phyloP scores from a whole-genome alignment of 2,113 vertebrate genomes.

The Xenus cinereus region DNA sequence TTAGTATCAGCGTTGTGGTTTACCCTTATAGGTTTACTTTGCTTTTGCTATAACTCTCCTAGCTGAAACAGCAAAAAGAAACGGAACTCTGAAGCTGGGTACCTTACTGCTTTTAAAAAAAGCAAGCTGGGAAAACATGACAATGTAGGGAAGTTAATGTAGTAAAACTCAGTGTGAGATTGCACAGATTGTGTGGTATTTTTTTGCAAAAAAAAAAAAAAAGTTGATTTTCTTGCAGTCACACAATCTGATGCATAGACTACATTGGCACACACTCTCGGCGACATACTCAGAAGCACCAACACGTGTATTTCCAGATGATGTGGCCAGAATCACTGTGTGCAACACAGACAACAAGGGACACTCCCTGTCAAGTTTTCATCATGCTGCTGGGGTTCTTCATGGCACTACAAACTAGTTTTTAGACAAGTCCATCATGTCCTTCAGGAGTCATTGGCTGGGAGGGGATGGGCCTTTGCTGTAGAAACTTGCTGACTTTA shows the following conservation, averaged over 20 bases:
- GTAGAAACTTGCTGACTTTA: not conserved
- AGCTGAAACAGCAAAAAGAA: not conserved
- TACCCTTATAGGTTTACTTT: constrained; percentile 2
- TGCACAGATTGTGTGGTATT: not conserved
- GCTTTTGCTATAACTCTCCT: not conserved
- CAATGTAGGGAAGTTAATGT: not conserved
- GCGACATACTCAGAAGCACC: fast-evolving
- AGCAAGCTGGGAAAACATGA: not conserved
- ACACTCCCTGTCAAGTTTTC: not conserved
- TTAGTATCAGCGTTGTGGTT: constrained; percentile 17
- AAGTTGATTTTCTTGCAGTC: not conserved
- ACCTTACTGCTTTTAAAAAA: not conserved
- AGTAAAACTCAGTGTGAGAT: not conserved
- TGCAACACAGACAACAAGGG: not conserved
- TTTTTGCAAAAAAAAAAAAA: not conserved
- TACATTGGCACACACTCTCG: not conserved
- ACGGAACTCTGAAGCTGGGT: not conserved
- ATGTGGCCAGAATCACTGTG: not conserved
- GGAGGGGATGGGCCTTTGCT: not conserved
- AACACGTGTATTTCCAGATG: fast-evolving
- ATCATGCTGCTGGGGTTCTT: fast-evolving
- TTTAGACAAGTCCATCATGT: not conserved
- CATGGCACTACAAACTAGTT: not conserved
- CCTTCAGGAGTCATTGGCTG: not conserved
- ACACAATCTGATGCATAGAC: not conserved